Conservation (phyloP, 2,888 invertebrate genomes). For the Pheosia tremula region DNA sequence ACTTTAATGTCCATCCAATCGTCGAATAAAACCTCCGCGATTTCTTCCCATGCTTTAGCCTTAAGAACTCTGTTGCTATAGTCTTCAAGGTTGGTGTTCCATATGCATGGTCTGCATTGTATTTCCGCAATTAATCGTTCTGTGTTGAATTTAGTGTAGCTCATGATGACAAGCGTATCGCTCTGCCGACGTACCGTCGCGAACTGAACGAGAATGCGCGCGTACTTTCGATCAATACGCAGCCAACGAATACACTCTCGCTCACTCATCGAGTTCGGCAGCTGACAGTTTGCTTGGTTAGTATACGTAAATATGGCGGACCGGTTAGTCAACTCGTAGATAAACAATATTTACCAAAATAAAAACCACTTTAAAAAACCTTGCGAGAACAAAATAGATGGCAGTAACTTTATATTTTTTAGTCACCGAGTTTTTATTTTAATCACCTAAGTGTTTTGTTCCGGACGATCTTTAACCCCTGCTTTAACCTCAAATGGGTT, state of each 20-base stretch:
- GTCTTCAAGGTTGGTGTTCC: slow-evolving; percentile 2
- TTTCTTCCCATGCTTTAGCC: slow-evolving; percentile 4
- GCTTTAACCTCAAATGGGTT: no score
- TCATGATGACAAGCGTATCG: slow-evolving; percentile 1
- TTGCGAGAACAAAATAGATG: no score
- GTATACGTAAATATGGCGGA: not conserved
- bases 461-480: no score
- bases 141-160: slow-evolving; percentile 1
- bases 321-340: not conserved
- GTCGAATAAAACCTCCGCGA: not conserved
- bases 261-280: slow-evolving; percentile 1
- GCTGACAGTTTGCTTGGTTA: not conserved
- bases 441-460: no score
- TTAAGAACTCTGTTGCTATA: not conserved
- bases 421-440: no score
- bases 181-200: slow-evolving; percentile 5
- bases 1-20: slow-evolving; percentile 1
- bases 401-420: no score
- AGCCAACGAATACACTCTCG: not conserved
- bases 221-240: slow-evolving; percentile 8
- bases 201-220: slow-evolving; percentile 6
- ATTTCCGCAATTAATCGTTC: slow-evolving; percentile 5
- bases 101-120: slow-evolving; percentile 4
- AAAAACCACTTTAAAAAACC: no score
- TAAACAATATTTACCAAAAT: no score